Base-by-base conservation (phyloP, 2,888 invertebrate genomes). In the Celastrina argiolus region DNA sequence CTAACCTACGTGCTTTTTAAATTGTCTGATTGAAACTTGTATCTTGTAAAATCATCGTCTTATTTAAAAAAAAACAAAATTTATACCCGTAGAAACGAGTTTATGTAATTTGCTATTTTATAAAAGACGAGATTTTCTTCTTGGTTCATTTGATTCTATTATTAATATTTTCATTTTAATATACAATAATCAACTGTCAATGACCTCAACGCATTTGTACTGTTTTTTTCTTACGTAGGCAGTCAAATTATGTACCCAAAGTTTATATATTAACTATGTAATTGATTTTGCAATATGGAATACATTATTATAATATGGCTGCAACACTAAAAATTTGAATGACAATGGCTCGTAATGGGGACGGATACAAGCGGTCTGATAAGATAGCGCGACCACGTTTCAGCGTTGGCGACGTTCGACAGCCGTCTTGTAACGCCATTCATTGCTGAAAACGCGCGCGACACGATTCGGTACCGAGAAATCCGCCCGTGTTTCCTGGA, bases 401-500 rank as follows among this genome's bases (percentile, higher is more conserved):
- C 70, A 70, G 72, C 70, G 67, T 78, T 75, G 72, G 71, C 73
- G 70, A 76, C 14, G 58, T 59, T 39, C 36, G 61, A 36, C 16
- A 76, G 75, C 71, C 74, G 73, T 74, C 73, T 79, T 78, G 71
- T 72, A 74, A 75, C 74, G 75, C 76, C 84, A 88, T 87, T 88
- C 86, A 87, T 81, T 84, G 82, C 85, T 88, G 87, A 89, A 88
- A 88, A 83, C 82, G 78, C 80, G 82, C 81, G 85, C 84, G 85
- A 87, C 86, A 83, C 82, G 80, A 84, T 87, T n/a, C 83, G 80
- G 78, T 90, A 87, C 90, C 73, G 81, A 85, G 90, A 90, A 90
- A 86, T 77, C 78, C 84, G 88, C 84, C 84, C 87, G 88, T 83
- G 84, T 83, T 91, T 90, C 90, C 86, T 85, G 87, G 90, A 91